A percentile compares a stretch with the other conserved stretches of the same genome.
phyloP scores from a whole-genome alignment of 1,140 invertebrate genomes.

The Pseudoatta argentina region DNA sequence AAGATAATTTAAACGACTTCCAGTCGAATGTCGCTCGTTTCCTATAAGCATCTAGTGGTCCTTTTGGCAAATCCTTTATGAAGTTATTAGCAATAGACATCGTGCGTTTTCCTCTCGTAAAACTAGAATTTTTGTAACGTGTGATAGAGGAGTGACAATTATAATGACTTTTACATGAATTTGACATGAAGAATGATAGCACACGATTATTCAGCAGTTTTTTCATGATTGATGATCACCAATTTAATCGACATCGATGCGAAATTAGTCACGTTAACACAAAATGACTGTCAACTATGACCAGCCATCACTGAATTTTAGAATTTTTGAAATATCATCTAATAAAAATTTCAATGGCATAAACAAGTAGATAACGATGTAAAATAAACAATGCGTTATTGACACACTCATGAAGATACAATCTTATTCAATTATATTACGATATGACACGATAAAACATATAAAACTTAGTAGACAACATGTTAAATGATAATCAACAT shows the following conservation, averaged over 20 bases:
- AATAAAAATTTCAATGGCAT: neutral
- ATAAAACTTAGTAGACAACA: no score
- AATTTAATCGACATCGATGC: neutral
- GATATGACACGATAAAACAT: no score
- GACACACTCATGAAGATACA: neutral
- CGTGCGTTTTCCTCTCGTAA: neutral
- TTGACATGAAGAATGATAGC: neutral
- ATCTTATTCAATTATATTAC: neutral
- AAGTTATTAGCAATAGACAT: conserved; percentile 68
- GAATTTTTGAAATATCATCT: neutral
- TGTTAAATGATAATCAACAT: no score
- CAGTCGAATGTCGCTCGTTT: conserved; percentile 93
- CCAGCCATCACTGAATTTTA: neutral
- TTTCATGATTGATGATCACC: neutral
- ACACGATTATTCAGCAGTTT: conserved; percentile 17
- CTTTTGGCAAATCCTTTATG: conserved; percentile 88
- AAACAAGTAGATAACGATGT: neutral
- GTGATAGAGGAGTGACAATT: neutral
- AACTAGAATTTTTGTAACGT: neutral
- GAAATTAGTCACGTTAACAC: neutral
- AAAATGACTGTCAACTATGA: neutral
- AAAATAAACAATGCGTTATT: neutral
- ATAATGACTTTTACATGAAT: neutral
- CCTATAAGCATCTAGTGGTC: conserved; percentile 92
- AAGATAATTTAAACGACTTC: conserved; percentile 91